Evolutionary conservation across 2,888 invertebrate genomes (phyloP).

Genomic region (Matsumyia berberina): DNA sequence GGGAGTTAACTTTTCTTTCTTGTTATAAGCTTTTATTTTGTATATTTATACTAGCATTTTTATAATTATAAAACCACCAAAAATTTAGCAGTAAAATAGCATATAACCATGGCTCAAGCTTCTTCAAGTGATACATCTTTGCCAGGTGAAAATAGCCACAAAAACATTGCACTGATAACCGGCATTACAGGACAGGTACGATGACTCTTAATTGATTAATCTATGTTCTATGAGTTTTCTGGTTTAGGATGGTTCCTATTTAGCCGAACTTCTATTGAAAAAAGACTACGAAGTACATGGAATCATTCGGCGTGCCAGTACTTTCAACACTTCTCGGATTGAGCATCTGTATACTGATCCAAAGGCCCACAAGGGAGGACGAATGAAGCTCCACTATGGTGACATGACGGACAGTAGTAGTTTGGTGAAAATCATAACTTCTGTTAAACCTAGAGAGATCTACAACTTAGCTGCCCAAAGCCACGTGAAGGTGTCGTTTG

Average conservation of each 20-base stretch:
- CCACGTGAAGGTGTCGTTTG: constrained; percentile 99
- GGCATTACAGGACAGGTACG: constrained; percentile 99
- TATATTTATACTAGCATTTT: background rate
- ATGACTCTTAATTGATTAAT: constrained; percentile 74
- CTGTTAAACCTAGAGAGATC: constrained; percentile 92
- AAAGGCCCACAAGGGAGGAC: constrained; percentile 93
- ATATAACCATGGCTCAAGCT: constrained; percentile 36
- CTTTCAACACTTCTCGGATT: constrained; percentile 98
- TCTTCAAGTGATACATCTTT: constrained; percentile 7
- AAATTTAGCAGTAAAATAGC: background rate
- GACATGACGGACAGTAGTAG: constrained; percentile 99
- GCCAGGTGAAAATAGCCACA: constrained; percentile 19
- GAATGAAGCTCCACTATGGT: constrained; percentile 98
- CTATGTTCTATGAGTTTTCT: background rate
- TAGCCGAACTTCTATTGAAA: constrained; percentile 95
- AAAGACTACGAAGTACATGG: constrained; percentile 99
- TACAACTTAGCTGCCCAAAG: constrained; percentile 99
- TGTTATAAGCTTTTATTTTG: background rate
- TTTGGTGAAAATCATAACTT: constrained; percentile 92
- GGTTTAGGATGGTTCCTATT: constrained; percentile 96
- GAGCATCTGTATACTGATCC: constrained; percentile 97
- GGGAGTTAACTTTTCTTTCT: background rate
- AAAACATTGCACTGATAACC: constrained; percentile 92
- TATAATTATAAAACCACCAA: background rate
- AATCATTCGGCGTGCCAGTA: constrained; percentile 96